phyloP scores from a whole-genome alignment of 1,140 invertebrate species.

The Ostrea edulis region DNA sequence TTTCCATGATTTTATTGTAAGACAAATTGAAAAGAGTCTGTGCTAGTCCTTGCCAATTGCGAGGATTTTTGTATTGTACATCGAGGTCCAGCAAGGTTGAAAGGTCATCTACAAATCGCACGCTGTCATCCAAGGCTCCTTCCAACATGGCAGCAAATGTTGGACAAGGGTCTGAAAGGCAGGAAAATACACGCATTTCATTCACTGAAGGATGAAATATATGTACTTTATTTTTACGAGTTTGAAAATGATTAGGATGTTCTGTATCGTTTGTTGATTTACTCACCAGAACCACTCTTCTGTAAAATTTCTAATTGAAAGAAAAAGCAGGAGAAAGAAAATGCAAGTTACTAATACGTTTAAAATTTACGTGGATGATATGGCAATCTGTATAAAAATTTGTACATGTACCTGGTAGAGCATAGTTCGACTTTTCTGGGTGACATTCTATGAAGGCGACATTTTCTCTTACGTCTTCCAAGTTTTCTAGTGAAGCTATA shows the following conservation, averaged over 20 bases:
- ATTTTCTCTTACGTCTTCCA: not conserved
- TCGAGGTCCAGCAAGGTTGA: constrained; percentile 7
- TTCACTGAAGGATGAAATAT: not conserved
- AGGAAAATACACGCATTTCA: not conserved
- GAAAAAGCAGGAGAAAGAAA: not conserved
- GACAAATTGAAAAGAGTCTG: not conserved
- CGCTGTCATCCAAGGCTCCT: not conserved
- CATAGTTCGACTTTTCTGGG: not conserved
- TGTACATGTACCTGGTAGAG: not conserved
- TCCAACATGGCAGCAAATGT: not conserved
- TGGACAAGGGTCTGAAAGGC: not conserved
- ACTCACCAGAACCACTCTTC: not conserved
- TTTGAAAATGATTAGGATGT: not conserved
- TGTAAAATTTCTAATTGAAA: not conserved
- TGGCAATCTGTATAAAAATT: no score
- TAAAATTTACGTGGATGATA: no score
- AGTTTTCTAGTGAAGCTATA: not conserved
- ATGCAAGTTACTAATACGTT: not conserved
- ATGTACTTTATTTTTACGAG: not conserved
- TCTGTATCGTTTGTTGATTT: not conserved
- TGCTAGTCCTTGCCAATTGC: not conserved
- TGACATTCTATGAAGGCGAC: not conserved
- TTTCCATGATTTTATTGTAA: constrained; percentile 20
- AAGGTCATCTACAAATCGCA: not conserved
- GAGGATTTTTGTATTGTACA: not conserved